Evolutionary conservation across 2,888 invertebrate genomes (phyloP).

Genomic region (Marasmarcha lunaedactyla): DNA sequence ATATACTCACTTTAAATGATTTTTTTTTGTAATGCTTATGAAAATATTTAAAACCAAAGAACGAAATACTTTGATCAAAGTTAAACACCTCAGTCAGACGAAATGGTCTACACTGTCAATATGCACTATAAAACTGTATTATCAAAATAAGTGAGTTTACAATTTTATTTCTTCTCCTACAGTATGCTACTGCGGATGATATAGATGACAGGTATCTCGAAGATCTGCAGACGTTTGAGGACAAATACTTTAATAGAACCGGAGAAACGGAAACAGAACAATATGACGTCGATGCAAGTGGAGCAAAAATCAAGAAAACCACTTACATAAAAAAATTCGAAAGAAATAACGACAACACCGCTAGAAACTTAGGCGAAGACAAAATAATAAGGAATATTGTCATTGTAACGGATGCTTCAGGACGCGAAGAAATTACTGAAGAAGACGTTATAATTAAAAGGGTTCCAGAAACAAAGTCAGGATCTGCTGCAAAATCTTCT

Average conservation of each 20-base stretch:
- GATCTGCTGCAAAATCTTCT: constrained; percentile 9
- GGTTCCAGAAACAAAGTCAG: constrained; percentile 13
- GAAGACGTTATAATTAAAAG: constrained; percentile 33
- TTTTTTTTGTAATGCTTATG: too few relatives aligned
- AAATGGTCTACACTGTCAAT: too few relatives aligned
- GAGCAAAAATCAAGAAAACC: constrained; percentile 22
- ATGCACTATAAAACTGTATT: too few relatives aligned
- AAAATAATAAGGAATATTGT: constrained; percentile 23
- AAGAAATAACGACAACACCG: constrained; percentile 15
- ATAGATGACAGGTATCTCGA: constrained; percentile 16
- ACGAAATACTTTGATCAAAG: too few relatives aligned
- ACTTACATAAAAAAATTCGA: constrained; percentile 22
- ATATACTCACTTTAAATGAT: too few relatives aligned
- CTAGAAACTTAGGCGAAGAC: constrained; percentile 18
- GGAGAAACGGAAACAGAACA: constrained; percentile 22
- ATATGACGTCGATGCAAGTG: constrained; percentile 19
- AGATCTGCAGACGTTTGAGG: constrained; percentile 2
- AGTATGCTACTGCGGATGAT: constrained; percentile 30
- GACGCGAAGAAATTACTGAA: constrained; percentile 32
- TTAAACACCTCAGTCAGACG: too few relatives aligned
- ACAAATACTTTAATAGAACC: constrained; percentile 17
- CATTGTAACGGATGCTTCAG: constrained; percentile 27
- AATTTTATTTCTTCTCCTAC: constrained; percentile 12
- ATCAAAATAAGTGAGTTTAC: too few relatives aligned
- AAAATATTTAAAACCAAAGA: too few relatives aligned